Conservation (phyloP, 2,113 vertebrate species). For the Mesembrinibis cayennensis region DNA sequence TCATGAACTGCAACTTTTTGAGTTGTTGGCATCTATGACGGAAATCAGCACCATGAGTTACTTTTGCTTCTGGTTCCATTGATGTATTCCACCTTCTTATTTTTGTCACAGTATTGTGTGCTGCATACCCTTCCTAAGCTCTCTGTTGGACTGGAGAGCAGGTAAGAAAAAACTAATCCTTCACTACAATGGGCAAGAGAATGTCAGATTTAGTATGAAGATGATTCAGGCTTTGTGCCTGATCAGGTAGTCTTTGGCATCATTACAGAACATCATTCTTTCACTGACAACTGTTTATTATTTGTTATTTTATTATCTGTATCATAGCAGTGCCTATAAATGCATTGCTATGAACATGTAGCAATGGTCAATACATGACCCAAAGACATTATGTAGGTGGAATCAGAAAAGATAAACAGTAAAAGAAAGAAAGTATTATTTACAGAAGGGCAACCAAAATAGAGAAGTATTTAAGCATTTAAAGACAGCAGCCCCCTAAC, state of each 20-base stretch:
- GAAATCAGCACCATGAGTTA: slow-evolving; percentile 11
- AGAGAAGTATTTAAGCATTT: not conserved
- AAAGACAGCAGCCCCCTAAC: not conserved
- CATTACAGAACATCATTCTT: not conserved
- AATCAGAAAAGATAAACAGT: not conserved
- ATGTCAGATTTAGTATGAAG: not conserved
- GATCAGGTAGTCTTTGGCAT: not conserved
- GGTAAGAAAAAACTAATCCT: not conserved
- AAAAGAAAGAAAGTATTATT: not conserved
- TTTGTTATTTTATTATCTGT: not conserved
- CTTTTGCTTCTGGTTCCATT: not conserved
- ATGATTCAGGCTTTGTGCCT: not conserved
- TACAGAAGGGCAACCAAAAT: not conserved
- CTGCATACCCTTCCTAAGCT: not conserved
- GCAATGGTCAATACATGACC: not conserved
- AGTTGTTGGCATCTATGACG: not conserved
- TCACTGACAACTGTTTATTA: not conserved
- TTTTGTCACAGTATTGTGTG: not conserved
- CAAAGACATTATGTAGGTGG: not conserved
- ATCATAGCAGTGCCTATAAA: not conserved
- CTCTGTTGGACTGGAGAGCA: not conserved
- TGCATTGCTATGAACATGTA: not conserved
- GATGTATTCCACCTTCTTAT: not conserved
- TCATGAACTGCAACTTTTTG: slow-evolving; percentile 14
- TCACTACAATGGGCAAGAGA: not conserved